Conservation (phyloP, 2,113 vertebrate species). For the Caracal caracal region DNA sequence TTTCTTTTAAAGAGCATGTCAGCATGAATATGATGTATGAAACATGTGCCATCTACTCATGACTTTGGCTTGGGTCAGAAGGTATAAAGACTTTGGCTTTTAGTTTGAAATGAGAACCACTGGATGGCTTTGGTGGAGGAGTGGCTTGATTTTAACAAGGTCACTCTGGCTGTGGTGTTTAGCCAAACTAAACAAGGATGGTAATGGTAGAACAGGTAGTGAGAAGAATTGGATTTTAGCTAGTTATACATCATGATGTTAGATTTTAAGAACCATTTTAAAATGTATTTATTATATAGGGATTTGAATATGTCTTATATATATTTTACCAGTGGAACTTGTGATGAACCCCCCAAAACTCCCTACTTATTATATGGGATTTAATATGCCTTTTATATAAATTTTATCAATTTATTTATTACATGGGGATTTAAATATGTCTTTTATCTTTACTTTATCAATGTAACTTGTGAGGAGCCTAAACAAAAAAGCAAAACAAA, state of each 20-base stretch:
- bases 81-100: neutral
- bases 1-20: neutral
- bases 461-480: neutral
- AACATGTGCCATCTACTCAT: no score
- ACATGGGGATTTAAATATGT: neutral
- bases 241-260: neutral
- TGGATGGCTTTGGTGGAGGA: neutral
- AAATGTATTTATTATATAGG: neutral
- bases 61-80: neutral
- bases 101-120: neutral
- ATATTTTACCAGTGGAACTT: neutral
- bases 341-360: no score
- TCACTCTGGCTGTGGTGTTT: neutral
- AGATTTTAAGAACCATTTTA: neutral
- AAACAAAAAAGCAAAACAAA: neutral
- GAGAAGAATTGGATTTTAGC: neutral
- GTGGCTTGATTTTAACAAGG: neutral
- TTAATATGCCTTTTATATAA: no score
- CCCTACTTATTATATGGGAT: no score
- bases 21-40: no score
- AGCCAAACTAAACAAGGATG: neutral
- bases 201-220: neutral
- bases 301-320: neutral
- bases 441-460: neutral
- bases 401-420: neutral